Base-by-base conservation (phyloP, 2,113 vertebrate species). In the Crotalus helleri region DNA sequence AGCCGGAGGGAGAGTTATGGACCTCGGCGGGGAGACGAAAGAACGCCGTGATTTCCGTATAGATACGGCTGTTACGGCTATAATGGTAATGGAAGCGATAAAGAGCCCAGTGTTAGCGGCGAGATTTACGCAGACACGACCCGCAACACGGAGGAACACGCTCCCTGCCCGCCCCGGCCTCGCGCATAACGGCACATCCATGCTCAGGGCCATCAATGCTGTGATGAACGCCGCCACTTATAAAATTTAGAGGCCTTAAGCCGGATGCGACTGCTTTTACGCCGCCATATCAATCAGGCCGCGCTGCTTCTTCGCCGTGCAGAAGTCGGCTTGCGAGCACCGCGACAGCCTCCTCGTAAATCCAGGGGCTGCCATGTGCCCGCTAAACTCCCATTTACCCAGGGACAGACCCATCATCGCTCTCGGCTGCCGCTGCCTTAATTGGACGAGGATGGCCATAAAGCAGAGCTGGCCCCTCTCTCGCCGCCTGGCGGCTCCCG, bases 11-110 rank as follows among this genome's bases (percentile, higher is more conserved):
- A 95, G 89, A 93, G 94, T 93, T 59, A 95, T 23, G 0, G 91
- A 96, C 94, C 85, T 15, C 89, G 92, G 93, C 85, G 89, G 93
- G 57, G 89, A 95, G 89, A 92, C 95, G 95, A 97, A 97, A 96
- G 93, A 96, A 95, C 49, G 15, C 96, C 97, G 97, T 1, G 92
- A 97, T 98, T 96, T 97, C 96, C 95, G 81, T 96, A 96, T 96
- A 95, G 97, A 97, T 97, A 97, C 97, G 94, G 88, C 95, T 91
- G 93, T 96, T 96, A 90, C 96, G 96, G 97, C 97, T 92, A 85
- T 97, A 97, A 96, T 97, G 97, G 97, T 98, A 98, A 98, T 98
- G 97, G 97, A 97, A 97, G 98, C 97, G 95, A 97, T 97, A 97
- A 98, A 97, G 97, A 93, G 97, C 51, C 81, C 90, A 91, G 96